Evolutionary conservation across 1,140 invertebrate genomes (phyloP).

Genomic region (Calliopsis andreniformis): DNA sequence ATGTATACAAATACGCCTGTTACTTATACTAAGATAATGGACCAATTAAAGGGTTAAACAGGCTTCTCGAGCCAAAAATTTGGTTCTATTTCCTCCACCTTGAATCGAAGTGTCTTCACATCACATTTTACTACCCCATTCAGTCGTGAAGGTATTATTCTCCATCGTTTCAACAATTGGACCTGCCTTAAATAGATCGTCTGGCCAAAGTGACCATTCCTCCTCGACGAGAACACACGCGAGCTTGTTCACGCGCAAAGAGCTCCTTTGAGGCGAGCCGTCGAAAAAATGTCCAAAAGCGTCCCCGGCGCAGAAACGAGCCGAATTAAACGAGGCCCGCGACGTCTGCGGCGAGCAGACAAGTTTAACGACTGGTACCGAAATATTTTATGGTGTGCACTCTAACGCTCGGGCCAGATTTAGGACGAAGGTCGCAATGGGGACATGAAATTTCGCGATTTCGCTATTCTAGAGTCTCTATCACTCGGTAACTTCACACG

Average conservation of each 20-base stretch:
- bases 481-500: no score
- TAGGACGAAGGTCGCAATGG: slow-evolving; percentile 40
- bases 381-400: slow-evolving; percentile 40
- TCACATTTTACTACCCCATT: no score
- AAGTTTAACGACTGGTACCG: slow-evolving; percentile 6
- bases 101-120: no score
- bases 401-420: slow-evolving; percentile 24
- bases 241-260: not conserved
- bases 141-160: not conserved
- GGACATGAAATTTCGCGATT: not conserved
- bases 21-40: no score
- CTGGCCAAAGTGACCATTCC: not conserved
- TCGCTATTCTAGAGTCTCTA: not conserved
- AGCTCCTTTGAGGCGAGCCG: slow-evolving; percentile 10
- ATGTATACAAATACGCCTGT: no score
- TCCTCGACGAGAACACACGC: not conserved
- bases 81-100: no score
- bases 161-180: not conserved
- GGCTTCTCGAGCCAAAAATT: no score
- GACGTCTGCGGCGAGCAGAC: not conserved
- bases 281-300: slow-evolving; percentile 18
- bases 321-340: slow-evolving; percentile 23
- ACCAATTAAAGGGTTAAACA: no score
- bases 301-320: not conserved
- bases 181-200: not conserved